These are phyloP conservation scores for Ormyrus nitidulus DNA, from an alignment of 2,888 invertebrate genomes.

Conservation along the genomic window DNA sequence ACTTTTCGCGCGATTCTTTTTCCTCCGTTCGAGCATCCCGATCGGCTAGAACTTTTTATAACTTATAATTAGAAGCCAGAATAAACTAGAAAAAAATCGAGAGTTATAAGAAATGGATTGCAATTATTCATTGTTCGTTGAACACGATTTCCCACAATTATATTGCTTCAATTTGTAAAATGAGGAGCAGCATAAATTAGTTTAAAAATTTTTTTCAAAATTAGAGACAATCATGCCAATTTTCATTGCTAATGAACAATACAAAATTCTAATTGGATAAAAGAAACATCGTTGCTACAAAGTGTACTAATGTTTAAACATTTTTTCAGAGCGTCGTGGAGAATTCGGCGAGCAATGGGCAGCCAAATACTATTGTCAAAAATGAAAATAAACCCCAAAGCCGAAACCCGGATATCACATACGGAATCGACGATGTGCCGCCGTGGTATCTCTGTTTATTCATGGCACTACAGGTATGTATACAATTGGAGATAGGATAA, in stretches of 20 bases:
- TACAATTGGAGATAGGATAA: background rate
- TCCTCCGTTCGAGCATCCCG: too few species aligned
- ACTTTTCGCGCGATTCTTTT: too few species aligned
- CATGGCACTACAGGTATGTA: conserved; percentile 85
- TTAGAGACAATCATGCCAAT: conserved; percentile 14
- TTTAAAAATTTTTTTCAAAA: background rate
- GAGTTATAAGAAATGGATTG: background rate
- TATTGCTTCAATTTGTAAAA: background rate
- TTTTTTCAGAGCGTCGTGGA: conserved; percentile 35
- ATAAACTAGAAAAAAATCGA: too few species aligned
- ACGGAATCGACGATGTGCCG: conserved; percentile 88
- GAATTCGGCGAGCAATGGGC: background rate
- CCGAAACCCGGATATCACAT: conserved; percentile 76
- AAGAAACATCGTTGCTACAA: background rate
- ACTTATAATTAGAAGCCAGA: too few species aligned
- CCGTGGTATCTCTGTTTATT: conserved; percentile 91
- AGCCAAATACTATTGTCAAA: conserved; percentile 9
- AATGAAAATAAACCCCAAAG: conserved; percentile 30
- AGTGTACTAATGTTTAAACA: background rate
- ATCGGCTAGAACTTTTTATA: too few species aligned
- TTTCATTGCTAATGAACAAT: background rate
- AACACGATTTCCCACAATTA: background rate
- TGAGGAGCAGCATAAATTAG: background rate
- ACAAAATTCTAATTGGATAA: background rate
- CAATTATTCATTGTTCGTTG: background rate